Base-by-base conservation (phyloP, 2,797 vertebrate species). In the Rhinichthys osculus region DNA sequence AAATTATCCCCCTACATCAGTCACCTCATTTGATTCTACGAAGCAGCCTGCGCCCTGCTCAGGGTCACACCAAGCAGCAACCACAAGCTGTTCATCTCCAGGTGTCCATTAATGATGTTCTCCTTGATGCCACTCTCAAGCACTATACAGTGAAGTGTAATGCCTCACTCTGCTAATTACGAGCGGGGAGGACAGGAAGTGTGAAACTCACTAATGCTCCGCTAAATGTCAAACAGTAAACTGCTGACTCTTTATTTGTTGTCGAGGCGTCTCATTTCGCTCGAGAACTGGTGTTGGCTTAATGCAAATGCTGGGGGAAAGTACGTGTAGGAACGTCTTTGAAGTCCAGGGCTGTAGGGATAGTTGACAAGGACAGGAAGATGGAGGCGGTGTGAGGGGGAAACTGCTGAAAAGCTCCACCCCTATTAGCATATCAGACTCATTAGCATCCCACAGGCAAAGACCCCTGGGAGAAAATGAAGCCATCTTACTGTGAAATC, bases 1-100 rank as follows among this genome's bases (percentile, higher is more conserved):
- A 96, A 93, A 94, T 90, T 91, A 92, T 91, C 91, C 92, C 94
- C 93, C 93, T 91, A 94, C 92, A 96, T 96, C 94, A 94, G 94
- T 96, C 95, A 95, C 92, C 89, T 93, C 92, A 92, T 93, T 92
- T 89, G 92, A 93, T 91, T 94, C 93, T 93, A 91, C 89, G 92
- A 95, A 94, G 91, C 92, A 93, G 92, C 92, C 92, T 90, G 92
- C 89, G 90, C 93, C 93, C 93, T 90, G 92, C 92, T 94, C 90
- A 92, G 94, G 95, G 94, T 95, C 94, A 95, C 93, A 93, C 93
- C 90, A 94, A 94, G 93, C 93, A 93, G 91, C 92, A 94, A 92
- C 94, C 94, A 92, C 94, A 95, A 95, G 95, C 95, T 96, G 95
- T 95, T 96, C 94, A 93, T 94, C 95, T 96, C 94, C 95, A 95